Evolutionary conservation across 2,797 vertebrate genomes (phyloP).

Genomic region (Anas bernieri): DNA sequence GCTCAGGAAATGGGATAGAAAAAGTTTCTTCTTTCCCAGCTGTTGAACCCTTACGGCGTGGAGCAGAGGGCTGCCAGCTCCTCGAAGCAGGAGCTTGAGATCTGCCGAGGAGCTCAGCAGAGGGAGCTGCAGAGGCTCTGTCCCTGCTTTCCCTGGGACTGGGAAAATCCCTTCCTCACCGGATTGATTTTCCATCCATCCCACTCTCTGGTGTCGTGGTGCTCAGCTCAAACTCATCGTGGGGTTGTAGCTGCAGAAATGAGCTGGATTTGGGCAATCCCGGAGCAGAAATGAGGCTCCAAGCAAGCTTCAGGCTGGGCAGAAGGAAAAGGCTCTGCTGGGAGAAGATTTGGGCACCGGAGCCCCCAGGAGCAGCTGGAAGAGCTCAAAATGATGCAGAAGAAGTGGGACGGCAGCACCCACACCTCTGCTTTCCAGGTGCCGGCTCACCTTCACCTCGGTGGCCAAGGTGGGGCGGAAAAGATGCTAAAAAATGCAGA

Average conservation of each 20-base stretch:
- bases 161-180: too few relatives aligned
- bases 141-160: too few relatives aligned
- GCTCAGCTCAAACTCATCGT: too few relatives aligned
- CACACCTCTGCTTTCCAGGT: conserved; percentile 77
- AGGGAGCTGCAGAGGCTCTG: too few relatives aligned
- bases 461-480: background rate
- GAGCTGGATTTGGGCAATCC: background rate
- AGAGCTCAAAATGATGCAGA: conserved; percentile 45
- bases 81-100: background rate
- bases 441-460: background rate
- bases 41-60: background rate
- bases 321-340: background rate
- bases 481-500: background rate
- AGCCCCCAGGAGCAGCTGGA: background rate
- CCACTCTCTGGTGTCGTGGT: too few relatives aligned
- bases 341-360: background rate
- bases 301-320: background rate
- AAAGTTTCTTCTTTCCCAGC: background rate
- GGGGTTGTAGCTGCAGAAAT: rapidly evolving
- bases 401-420: conserved; percentile 59
- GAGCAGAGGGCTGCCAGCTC: rapidly evolving
- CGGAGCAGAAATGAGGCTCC: background rate
- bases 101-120: too few relatives aligned
- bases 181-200: too few relatives aligned
- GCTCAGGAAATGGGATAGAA: rapidly evolving